A percentile compares a stretch with the other conserved stretches of the same genome.
These are phyloP conservation scores for Forbesichthys agassizii DNA, from an alignment of 2,113 vertebrate genomes.

Conservation along the genomic window DNA sequence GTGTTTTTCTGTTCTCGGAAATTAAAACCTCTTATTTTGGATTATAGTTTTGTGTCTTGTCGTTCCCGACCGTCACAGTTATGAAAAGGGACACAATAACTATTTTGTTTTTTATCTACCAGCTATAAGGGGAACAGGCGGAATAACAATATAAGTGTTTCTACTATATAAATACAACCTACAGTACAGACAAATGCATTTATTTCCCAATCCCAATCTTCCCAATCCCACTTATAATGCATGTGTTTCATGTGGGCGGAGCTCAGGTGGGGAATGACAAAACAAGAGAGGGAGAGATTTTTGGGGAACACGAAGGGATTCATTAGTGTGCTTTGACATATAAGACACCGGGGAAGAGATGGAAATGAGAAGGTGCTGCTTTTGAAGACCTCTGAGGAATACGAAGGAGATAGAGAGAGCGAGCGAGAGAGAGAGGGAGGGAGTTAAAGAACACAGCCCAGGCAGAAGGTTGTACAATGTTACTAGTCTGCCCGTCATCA, in stretches of 20 bases:
- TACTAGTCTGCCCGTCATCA: background rate
- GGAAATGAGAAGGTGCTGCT: slow-evolving; percentile 8
- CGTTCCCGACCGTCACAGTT: no score
- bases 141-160: background rate
- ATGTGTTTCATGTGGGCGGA: background rate
- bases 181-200: no score
- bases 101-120: background rate
- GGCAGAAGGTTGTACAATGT: slow-evolving; percentile 1
- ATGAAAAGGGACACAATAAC: background rate
- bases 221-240: background rate
- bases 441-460: background rate
- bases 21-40: no score
- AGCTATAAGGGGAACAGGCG: background rate
- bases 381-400: slow-evolving; percentile 8
- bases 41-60: no score
- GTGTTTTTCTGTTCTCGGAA: no score
- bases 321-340: slow-evolving; percentile 28
- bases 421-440: background rate
- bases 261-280: background rate
- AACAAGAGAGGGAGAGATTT: no score
- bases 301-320: no score
- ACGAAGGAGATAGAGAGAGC: background rate
- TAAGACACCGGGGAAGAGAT: background rate
- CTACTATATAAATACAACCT: background rate
- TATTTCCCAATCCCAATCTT: background rate